Evolutionary conservation across 2,797 vertebrate genomes (phyloP).

Genomic region (Megaceryle alcyon): DNA sequence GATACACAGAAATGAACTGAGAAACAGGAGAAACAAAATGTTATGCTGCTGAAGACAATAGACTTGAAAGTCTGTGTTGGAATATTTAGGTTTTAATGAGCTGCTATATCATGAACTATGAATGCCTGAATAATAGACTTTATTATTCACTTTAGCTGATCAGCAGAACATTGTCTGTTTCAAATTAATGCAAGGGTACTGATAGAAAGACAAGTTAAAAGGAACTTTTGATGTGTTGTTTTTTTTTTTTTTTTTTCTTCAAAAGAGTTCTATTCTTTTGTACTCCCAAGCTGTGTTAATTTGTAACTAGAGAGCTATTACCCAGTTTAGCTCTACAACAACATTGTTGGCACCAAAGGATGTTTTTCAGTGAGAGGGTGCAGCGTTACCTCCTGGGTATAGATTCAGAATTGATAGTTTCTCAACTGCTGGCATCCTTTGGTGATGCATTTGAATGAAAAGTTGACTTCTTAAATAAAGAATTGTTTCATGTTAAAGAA

Average conservation of each 20-base stretch:
- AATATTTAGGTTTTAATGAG: constrained; percentile 12
- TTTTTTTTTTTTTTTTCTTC: not conserved
- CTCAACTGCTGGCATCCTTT: not conserved
- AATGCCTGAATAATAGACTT: not conserved
- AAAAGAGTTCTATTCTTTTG: not conserved
- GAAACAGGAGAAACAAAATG: not conserved
- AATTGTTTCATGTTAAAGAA: not conserved
- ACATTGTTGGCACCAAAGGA: not conserved
- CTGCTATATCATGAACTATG: not conserved
- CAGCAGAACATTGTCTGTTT: not conserved
- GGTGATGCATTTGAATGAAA: not conserved
- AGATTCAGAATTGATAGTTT: not conserved
- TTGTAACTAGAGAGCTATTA: not conserved
- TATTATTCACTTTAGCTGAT: not conserved
- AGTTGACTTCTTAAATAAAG: not conserved
- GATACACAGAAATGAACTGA: not conserved
- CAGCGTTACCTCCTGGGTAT: not conserved
- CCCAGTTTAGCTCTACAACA: not conserved
- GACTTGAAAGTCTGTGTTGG: not conserved
- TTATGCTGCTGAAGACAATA: not conserved
- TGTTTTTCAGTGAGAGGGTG: not conserved
- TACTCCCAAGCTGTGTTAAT: not conserved
- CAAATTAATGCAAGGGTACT: not conserved
- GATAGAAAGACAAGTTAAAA: not conserved
- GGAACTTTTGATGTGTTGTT: not conserved